Evolutionary conservation across 1,140 invertebrate genomes (phyloP).

Genomic region (Saxidomus purpurata): DNA sequence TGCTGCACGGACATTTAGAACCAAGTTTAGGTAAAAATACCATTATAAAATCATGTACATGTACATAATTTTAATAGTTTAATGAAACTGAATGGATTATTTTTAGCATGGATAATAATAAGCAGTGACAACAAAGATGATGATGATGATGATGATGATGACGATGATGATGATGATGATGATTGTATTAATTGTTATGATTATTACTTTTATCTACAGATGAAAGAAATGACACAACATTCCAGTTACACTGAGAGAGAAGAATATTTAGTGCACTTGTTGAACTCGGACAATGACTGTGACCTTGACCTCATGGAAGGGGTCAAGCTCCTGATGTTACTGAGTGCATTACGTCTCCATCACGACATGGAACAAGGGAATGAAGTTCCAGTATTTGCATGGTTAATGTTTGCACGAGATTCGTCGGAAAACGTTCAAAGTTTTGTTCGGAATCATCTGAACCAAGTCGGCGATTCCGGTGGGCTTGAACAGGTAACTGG

Average conservation of each 20-base stretch:
- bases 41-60: too few relatives aligned
- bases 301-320: conserved; percentile 88
- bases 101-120: too few relatives aligned
- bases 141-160: too few relatives aligned
- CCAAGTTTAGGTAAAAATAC: too few relatives aligned
- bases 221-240: conserved; percentile 81
- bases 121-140: too few relatives aligned
- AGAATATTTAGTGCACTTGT: conserved; percentile 79
- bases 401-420: conserved; percentile 87
- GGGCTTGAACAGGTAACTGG: conserved; percentile 87
- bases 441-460: conserved; percentile 87
- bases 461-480: conserved; percentile 86
- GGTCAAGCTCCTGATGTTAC: conserved; percentile 87
- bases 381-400: conserved; percentile 87
- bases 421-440: conserved; percentile 85
- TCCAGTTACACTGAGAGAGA: conserved; percentile 79
- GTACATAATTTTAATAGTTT: too few relatives aligned
- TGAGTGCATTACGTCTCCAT: conserved; percentile 85
- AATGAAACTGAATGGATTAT: too few relatives aligned
- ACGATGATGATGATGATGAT: too few relatives aligned
- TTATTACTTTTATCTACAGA: conserved; percentile 68
- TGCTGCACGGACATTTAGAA: too few relatives aligned
- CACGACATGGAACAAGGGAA: conserved; percentile 78
- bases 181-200: too few relatives aligned
- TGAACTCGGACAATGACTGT: conserved; percentile 86